Base-by-base conservation (phyloP, 2,113 vertebrate species). In the Podarcis cretensis region DNA sequence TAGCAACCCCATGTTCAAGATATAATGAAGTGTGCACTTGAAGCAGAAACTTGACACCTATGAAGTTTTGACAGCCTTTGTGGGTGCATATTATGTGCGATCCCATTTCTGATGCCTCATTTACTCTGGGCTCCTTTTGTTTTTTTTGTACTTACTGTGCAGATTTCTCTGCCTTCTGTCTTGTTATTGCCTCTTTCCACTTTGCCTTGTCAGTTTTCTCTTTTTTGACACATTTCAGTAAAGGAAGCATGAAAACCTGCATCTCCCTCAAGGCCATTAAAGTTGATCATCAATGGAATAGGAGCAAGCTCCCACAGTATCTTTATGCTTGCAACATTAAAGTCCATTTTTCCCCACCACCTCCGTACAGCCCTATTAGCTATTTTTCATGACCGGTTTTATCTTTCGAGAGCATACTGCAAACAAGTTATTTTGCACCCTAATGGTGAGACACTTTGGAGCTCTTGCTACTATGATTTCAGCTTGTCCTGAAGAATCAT, bases 21-120 rank as follows among this genome's bases (percentile, higher is more conserved):
- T 91, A 76, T 85, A 94, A 81, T 80, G 86, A 89, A 95, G 40
- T 40, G 88, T 90, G 92, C 35, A 91, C 94, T 81, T 81, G 92
- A 95, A 94, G 25, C 27, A 91, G 57, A 91, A 92, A 91, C 27
- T 3, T 94, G 91, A 88, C 80, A 95, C 20, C 3, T 90, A 12
- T 76, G 14, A 94, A 94, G 1, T 66, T 89, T 88, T 87, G 54
- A 87, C 40, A 87, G 78, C 35, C 81, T 95, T 96, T 95, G 84
- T 87, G 83, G 74, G 35, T 63, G 27, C 88, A 43, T 93, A 54
- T 89, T 93, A 54, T 88, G 91, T 91, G 65, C n/a, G 90, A 91
- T 88, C 83, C 89, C 86, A n/a, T 89, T 95, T 92, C 87, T 93
- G 74, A 90, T 94, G 84, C 54, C 77, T 95, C 27, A 79, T 91